Percentiles rank a stretch among this genome's conserved stretches.
Evolutionary conservation across 1,140 invertebrate species (phyloP).

Genomic region (Mya arenaria): DNA sequence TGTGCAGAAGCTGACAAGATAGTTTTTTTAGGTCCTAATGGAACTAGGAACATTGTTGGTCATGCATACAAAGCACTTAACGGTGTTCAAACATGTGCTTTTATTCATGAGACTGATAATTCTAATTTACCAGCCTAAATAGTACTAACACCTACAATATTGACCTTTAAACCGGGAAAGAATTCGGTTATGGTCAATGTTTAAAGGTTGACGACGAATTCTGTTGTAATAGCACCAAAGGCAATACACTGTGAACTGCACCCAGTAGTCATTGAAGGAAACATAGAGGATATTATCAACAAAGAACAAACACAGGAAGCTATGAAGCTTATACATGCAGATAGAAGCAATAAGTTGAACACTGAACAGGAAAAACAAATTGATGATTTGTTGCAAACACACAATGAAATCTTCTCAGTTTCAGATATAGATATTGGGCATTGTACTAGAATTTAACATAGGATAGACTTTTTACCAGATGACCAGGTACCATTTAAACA

Average conservation of each 20-base stretch:
- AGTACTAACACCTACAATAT: constrained; percentile 39
- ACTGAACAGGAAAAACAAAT: background rate
- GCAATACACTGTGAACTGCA: constrained; percentile 55
- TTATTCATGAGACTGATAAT: constrained; percentile 46
- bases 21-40: constrained; percentile 46
- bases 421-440: constrained; percentile 43
- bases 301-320: background rate
- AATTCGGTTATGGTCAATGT: constrained; percentile 42
- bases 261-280: constrained; percentile 44
- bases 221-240: constrained; percentile 46
- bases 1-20: constrained; percentile 11
- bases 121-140: constrained; percentile 28
- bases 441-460: constrained; percentile 37
- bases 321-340: background rate
- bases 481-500: constrained; percentile 50
- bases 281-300: background rate
- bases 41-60: background rate
- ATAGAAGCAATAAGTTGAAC: background rate
- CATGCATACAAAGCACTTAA: constrained; percentile 41
- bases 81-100: constrained; percentile 40
- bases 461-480: constrained; percentile 50
- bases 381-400: background rate
- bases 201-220: constrained; percentile 41
- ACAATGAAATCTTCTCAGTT: constrained; percentile 31
- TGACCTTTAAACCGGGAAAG: constrained; percentile 29